Evolutionary conservation across 2,888 invertebrate species (phyloP), one percentile per base, ranked within the genome.

Genomic region (Polylopha cassiicola): DNA sequence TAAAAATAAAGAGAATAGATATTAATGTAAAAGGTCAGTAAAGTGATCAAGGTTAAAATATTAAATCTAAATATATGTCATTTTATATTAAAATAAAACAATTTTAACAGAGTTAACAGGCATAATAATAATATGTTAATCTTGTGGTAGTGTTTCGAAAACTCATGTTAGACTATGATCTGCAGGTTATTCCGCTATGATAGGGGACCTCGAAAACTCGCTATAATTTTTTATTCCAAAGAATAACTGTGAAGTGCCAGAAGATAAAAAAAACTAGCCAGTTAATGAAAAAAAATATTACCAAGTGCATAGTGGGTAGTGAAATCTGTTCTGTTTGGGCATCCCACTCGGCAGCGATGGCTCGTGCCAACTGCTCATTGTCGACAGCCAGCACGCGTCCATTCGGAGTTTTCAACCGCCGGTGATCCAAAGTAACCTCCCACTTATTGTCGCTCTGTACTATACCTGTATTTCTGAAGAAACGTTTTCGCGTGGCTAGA

Each of bases 341-440:
- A 57, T 95, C 93, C 95, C 99, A 99, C 87, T 99, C 99, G 15
- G 92, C 90, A 1, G 98, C 97, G 28, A 99, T 91, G 9, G 96
- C 97, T 44, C 97, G 85, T 1, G 99, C 99, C 32, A 99, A 80
- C 0, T 94, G 91, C 76, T 98, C 96, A 73, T 89, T 95, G 13
- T 91, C 89, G 0, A 98, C 90, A 44, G 88, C 79, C 51, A 98
- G 90, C 4, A 91, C 71, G 42, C 89, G 87, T 1, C 97, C 97
- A 55, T 88, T 89, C 0, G 98, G 98, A 2, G 98, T 98, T 77
- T 97, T 97, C 9, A 98, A 74, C 65, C 95, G 95, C 9, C 91
- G 87, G 62, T 95, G 93, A 72, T 98, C 98, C 50, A 98, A 79
- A 9, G 93, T 94, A 4, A 98, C 88, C 82, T 98, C 97, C 86